A percentile compares a stretch with the other conserved stretches of the same genome.
phyloP scores from a whole-genome alignment of 2,113 vertebrate species.

The Gasterosteus aculeatus region DNA sequence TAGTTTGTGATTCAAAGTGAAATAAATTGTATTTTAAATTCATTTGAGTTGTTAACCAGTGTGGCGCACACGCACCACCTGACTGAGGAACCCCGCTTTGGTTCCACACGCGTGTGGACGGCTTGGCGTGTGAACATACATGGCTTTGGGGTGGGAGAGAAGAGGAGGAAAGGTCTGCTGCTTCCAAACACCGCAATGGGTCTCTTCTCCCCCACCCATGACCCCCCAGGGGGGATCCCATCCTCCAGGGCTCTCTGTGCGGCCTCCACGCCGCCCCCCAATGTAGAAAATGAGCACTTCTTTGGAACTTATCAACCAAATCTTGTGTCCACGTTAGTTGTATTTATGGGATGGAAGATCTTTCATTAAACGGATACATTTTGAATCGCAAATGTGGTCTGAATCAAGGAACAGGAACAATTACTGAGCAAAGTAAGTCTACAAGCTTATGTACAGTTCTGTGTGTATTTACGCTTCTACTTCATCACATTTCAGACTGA shows the following conservation, averaged over 20 bases:
- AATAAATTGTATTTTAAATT: too few relatives aligned
- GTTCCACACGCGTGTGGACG: background rate
- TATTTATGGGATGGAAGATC: background rate
- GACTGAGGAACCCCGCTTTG: too few relatives aligned
- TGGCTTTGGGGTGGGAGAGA: background rate
- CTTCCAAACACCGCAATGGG: background rate
- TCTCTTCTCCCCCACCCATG: background rate
- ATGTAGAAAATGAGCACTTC: background rate
- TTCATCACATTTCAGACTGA: background rate
- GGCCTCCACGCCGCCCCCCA: background rate
- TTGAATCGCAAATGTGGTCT: background rate
- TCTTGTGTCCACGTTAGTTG: background rate
- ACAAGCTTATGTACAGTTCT: background rate
- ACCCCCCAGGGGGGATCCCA: background rate
- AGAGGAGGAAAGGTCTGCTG: conserved; percentile 7
- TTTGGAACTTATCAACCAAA: background rate
- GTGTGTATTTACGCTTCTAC: background rate
- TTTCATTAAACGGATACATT: background rate
- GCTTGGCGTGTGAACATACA: background rate
- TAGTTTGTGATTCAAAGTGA: too few relatives aligned
- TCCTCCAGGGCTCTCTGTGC: background rate
- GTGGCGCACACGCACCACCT: too few relatives aligned
- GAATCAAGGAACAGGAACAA: background rate
- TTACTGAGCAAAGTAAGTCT: background rate
- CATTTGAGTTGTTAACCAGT: too few relatives aligned